A percentile compares a stretch with the other conserved stretches of the same genome.
Conservation (phyloP, 2,888 invertebrate genomes). For the Sipha maydis region DNA sequence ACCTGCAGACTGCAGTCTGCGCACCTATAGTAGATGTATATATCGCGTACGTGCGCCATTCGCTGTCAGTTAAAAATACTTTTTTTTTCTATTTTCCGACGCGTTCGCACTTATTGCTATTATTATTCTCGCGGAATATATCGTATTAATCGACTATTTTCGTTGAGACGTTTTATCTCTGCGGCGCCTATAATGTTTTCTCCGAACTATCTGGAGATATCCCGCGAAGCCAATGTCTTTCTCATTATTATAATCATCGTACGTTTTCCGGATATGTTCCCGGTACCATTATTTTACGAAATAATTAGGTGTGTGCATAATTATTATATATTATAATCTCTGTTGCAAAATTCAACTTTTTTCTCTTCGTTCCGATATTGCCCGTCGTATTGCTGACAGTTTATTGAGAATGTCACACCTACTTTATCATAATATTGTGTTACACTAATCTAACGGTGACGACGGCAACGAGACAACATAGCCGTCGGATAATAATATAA, state of each 20-base stretch:
- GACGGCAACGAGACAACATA: conserved; percentile 26
- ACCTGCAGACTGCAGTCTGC: too few species aligned
- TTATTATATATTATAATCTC: not conserved
- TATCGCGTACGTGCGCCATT: too few species aligned
- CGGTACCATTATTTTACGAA: not conserved
- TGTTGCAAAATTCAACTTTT: not conserved
- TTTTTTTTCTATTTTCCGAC: not conserved
- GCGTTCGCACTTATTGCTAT: not conserved
- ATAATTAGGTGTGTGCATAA: too few species aligned
- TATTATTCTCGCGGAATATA: too few species aligned
- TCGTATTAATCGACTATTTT: not conserved
- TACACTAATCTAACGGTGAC: conserved; percentile 32
- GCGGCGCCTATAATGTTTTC: not conserved
- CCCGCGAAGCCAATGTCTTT: not conserved
- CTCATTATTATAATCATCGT: not conserved
- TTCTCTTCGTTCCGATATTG: not conserved
- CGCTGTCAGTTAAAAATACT: not conserved
- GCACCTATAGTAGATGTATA: too few species aligned
- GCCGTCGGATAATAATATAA: conserved; percentile 26
- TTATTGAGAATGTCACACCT: conserved; percentile 12
- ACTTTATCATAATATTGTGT: conserved; percentile 54
- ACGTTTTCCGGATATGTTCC: not conserved
- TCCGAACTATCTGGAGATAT: not conserved
- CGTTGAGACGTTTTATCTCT: not conserved
- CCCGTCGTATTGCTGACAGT: not conserved